A percentile compares a stretch with the other conserved stretches of the same genome.
Conservation (phyloP, 2,113 vertebrate genomes). For the Pogona vitticeps region DNA sequence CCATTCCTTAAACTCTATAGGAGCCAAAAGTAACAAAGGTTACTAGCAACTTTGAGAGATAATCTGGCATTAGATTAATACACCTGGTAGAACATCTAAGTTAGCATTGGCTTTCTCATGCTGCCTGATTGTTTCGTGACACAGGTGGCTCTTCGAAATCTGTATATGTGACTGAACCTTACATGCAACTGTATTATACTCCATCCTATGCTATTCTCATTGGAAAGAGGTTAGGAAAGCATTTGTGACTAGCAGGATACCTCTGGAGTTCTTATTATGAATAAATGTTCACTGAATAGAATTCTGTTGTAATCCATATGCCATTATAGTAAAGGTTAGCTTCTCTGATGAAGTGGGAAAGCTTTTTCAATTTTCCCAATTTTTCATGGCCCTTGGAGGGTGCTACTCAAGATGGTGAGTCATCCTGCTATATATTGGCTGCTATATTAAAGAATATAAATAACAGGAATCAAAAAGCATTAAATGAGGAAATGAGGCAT, state of each 20-base stretch:
- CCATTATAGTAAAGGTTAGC: constrained; percentile 74
- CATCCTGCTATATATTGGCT: constrained; percentile 74
- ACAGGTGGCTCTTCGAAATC: not conserved
- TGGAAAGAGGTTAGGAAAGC: not conserved
- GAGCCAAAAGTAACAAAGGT: not conserved
- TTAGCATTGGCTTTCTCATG: not conserved
- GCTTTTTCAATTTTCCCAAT: constrained; percentile 80
- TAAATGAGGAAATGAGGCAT: constrained; percentile 86
- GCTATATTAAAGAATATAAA: constrained; percentile 84
- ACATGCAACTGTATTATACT: not conserved
- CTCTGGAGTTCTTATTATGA: constrained; percentile 59
- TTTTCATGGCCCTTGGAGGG: constrained; percentile 80
- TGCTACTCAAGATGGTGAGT: constrained; percentile 81
- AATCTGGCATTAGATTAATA: not conserved
- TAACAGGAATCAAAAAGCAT: constrained; percentile 79
- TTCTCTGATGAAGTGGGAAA: constrained; percentile 67
- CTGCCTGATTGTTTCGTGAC: not conserved
- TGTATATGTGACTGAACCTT: not conserved
- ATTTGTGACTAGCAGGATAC: constrained; percentile 1
- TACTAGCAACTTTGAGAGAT: no score
- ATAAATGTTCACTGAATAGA: constrained; percentile 61
- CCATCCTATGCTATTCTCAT: not conserved
- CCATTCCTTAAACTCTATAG: not conserved
- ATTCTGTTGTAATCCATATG: constrained; percentile 76
- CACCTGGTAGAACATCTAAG: not conserved